Percentiles rank a stretch among this genome's conserved stretches.
phyloP scores from a whole-genome alignment of 2,797 vertebrate species.

The Tinamus major region DNA sequence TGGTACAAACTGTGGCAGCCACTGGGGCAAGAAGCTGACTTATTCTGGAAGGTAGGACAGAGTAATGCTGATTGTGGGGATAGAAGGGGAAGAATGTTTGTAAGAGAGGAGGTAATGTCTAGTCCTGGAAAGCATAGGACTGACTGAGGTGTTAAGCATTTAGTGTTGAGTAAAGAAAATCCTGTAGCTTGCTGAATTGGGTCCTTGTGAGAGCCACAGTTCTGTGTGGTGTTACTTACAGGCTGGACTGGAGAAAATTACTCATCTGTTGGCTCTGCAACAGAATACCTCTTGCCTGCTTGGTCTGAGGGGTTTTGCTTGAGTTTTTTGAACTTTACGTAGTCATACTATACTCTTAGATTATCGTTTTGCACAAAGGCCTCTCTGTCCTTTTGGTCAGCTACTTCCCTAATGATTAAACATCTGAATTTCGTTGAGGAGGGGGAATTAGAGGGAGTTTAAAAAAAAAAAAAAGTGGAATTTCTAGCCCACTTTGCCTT shows the following conservation, averaged over 20 bases:
- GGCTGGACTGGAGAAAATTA: background rate
- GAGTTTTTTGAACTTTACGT: background rate
- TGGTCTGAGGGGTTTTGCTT: background rate
- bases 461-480: background rate
- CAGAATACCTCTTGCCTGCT: background rate
- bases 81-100: background rate
- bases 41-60: background rate
- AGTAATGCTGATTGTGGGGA: background rate
- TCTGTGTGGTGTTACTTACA: background rate
- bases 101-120: background rate
- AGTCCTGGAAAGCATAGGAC: background rate
- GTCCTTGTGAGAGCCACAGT: background rate
- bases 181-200: background rate
- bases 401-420: background rate
- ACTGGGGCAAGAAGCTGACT: background rate
- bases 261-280: background rate
- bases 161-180: background rate
- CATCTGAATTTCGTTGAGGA: background rate
- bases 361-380: background rate
- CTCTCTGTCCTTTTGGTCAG: background rate
- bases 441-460: background rate
- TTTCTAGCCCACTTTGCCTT: background rate
- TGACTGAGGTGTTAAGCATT: background rate
- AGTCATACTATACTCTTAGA: fast-evolving
- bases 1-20: background rate